A percentile compares a stretch with the other conserved stretches of the same genome.
These are phyloP conservation scores for Cryptus armator DNA, from an alignment of 2,888 invertebrate genomes.

Conservation along the genomic window DNA sequence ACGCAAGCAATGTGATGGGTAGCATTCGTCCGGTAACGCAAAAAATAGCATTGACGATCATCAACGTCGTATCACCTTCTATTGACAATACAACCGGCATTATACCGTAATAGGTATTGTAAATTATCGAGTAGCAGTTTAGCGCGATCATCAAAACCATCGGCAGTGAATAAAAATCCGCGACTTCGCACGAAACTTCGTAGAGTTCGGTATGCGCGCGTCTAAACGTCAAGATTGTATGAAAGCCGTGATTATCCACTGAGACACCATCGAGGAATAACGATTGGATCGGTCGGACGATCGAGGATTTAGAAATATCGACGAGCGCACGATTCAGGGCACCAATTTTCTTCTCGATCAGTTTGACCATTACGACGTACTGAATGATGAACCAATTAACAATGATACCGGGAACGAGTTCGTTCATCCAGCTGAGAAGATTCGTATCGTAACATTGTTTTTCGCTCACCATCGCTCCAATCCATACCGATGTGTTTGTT, in stretches of 20 bases:
- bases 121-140: slow-evolving; percentile 42
- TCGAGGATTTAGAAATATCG: background rate
- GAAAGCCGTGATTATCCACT: background rate
- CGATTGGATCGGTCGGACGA: slow-evolving; percentile 10
- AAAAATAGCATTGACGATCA: background rate
- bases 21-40: slow-evolving; percentile 30
- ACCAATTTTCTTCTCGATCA: slow-evolving; percentile 49
- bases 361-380: slow-evolving; percentile 46
- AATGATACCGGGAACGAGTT: slow-evolving; percentile 41
- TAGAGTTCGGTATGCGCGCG: slow-evolving; percentile 45
- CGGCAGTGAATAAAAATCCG: slow-evolving; percentile 61
- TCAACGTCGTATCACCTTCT: background rate
- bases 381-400: slow-evolving; percentile 50
- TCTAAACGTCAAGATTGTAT: slow-evolving; percentile 45
- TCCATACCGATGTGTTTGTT: slow-evolving; percentile 26
- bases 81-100: slow-evolving; percentile 26
- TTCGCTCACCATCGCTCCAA: background rate
- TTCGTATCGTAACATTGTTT: background rate
- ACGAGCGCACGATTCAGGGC: slow-evolving; percentile 46
- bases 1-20: slow-evolving; percentile 58
- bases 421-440: background rate
- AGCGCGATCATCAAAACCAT: slow-evolving; percentile 25
- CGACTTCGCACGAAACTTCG: slow-evolving; percentile 37
- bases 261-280: background rate
- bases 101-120: slow-evolving; percentile 50